These are phyloP conservation scores for Taenioides sp. DNA, from an alignment of 2,797 vertebrate genomes.

Conservation along the genomic window DNA sequence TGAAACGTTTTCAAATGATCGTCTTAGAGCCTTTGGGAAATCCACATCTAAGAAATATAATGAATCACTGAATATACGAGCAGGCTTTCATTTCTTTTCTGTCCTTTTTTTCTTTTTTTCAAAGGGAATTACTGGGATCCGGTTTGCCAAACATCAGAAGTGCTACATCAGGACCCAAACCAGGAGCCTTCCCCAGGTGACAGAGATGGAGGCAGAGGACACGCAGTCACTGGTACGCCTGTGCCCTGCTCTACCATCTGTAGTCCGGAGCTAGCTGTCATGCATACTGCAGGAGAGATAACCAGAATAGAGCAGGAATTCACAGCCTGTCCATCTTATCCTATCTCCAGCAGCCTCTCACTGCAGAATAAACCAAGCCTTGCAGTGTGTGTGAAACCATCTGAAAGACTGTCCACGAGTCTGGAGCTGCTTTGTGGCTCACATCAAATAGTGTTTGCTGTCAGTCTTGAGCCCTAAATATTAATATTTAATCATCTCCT, in stretches of 20 bases:
- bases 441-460: slow-evolving; percentile 84
- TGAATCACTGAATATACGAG: slow-evolving; percentile 60
- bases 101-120: slow-evolving; percentile 51
- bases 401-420: slow-evolving; percentile 73
- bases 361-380: slow-evolving; percentile 74
- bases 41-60: slow-evolving; percentile 55
- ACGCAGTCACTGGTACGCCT: slow-evolving; percentile 73
- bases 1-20: too few relatives aligned
- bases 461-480: slow-evolving; percentile 80
- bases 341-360: slow-evolving; percentile 58
- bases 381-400: slow-evolving; percentile 72
- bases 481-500: slow-evolving; percentile 83
- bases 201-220: slow-evolving; percentile 77
- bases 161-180: slow-evolving; percentile 96
- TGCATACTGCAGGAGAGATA: slow-evolving; percentile 70
- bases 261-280: slow-evolving; percentile 58
- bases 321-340: slow-evolving; percentile 67
- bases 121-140: slow-evolving; percentile 94
- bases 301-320: slow-evolving; percentile 64
- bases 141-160: slow-evolving; percentile 93
- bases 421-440: slow-evolving; percentile 76
- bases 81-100: slow-evolving; percentile 45
- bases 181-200: slow-evolving; percentile 84
- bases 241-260: slow-evolving; percentile 45
- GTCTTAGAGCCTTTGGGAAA: slow-evolving; percentile 14